phyloP scores from a whole-genome alignment of 2,888 invertebrate genomes.

The Lapara coniferarum region DNA sequence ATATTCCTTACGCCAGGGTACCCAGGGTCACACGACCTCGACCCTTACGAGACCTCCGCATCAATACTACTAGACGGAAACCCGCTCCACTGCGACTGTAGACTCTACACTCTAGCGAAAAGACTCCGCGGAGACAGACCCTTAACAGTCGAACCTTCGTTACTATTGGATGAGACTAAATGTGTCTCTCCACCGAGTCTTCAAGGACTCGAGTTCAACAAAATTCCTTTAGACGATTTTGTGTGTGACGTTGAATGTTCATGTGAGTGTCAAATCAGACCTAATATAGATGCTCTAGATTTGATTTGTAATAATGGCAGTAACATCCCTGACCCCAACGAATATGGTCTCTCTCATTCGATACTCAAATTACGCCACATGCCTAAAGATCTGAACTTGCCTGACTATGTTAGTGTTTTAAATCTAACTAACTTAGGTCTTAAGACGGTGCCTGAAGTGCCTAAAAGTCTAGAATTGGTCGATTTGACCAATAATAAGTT shows the following conservation, averaged over 20 bases:
- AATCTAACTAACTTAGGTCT: constrained; percentile 25
- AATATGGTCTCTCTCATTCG: constrained; percentile 3
- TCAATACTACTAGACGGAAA: constrained; percentile 33
- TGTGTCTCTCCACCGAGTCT: constrained; percentile 32
- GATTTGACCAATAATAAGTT: constrained; percentile 35
- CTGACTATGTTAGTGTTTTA: constrained; percentile 22
- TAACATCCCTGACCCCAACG: constrained; percentile 28
- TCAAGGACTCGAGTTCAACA: neutral
- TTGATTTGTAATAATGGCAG: constrained; percentile 25
- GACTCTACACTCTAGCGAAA: constrained; percentile 29
- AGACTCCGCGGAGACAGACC: constrained; percentile 26
- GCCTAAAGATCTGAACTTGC: constrained; percentile 10
- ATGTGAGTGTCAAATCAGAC: constrained; percentile 34
- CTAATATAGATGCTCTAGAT: constrained; percentile 28
- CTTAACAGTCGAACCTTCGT: constrained; percentile 2
- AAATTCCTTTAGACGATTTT: constrained; percentile 23
- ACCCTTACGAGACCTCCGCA: neutral
- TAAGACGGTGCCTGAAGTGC: constrained; percentile 19
- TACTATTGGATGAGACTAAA: constrained; percentile 22
- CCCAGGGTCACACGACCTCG: neutral
- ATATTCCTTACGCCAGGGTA: constrained; percentile 1
- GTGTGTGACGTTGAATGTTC: constrained; percentile 31
- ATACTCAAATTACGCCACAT: constrained; percentile 19
- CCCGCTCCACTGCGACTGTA: constrained; percentile 40
- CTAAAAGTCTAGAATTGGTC: constrained; percentile 24